Conservation (phyloP, 1,140 invertebrate species). For the Achroia grisella region DNA sequence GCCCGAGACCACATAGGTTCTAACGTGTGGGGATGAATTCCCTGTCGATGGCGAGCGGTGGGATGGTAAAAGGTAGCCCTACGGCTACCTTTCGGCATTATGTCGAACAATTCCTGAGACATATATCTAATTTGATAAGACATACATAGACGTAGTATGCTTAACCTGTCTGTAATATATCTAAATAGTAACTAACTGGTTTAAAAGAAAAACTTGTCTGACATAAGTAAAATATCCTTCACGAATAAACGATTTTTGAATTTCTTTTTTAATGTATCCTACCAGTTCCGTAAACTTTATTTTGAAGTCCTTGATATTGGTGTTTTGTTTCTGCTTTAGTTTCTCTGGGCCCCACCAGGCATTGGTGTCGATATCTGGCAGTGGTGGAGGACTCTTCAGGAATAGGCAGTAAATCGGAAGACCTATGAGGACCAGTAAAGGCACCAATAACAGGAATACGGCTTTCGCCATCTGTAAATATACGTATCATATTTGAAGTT, state of each 20-base stretch:
- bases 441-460: not conserved
- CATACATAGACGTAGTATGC: too few relatives aligned
- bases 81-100: too few relatives aligned
- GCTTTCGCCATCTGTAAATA: not conserved
- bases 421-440: not conserved
- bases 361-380: conserved; percentile 25
- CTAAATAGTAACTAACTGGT: too few relatives aligned
- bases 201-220: too few relatives aligned
- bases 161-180: too few relatives aligned
- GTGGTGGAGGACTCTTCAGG: conserved; percentile 20
- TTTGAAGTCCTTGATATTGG: conserved; percentile 28
- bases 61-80: too few relatives aligned
- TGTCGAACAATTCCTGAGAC: too few relatives aligned
- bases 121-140: too few relatives aligned
- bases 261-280: not conserved
- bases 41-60: too few relatives aligned
- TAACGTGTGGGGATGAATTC: too few relatives aligned
- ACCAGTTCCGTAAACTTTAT: conserved; percentile 26
- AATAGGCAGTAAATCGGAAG: conserved; percentile 21
- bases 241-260: not conserved
- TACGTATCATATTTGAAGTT: too few relatives aligned
- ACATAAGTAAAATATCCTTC: not conserved
- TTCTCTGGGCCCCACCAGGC: conserved; percentile 39
- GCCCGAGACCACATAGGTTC: too few relatives aligned
- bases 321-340: conserved; percentile 17